Percentiles rank a stretch among this genome's conserved stretches.
Evolutionary conservation across 2,888 invertebrate genomes (phyloP).

Genomic region (Leptopterna dolabrata): DNA sequence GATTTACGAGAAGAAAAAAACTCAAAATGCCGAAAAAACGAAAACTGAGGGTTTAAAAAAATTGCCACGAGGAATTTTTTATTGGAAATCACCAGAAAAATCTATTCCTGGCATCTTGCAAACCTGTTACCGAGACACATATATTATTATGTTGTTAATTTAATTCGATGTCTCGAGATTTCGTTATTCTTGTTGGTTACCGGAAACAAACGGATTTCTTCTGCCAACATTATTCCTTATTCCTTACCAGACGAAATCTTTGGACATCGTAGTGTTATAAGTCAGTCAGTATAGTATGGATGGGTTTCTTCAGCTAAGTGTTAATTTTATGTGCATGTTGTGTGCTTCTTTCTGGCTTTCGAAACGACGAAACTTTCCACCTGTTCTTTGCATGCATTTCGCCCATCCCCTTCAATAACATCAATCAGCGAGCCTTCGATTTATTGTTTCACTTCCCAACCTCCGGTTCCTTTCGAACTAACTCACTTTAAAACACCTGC

Average conservation of each 20-base stretch:
- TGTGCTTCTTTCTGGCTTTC: constrained; percentile 49
- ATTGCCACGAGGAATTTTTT: no score
- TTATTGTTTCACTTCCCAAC: not conserved
- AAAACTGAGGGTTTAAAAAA: no score
- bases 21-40: no score
- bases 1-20: no score
- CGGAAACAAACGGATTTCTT: no score
- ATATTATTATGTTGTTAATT: no score
- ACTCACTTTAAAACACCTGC: not conserved
- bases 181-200: no score
- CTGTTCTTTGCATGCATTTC: constrained; percentile 2
- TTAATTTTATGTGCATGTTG: constrained; percentile 39
- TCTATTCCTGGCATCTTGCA: no score
- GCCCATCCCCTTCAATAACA: not conserved
- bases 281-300: not conserved
- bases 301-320: not conserved
- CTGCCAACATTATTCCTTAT: no score
- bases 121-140: no score
- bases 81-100: no score
- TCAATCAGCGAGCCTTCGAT: not conserved
- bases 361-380: not conserved
- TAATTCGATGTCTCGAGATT: no score
- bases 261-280: not conserved
- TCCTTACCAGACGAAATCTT: not conserved
- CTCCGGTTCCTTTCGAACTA: not conserved